phyloP scores from a whole-genome alignment of 2,797 vertebrate genomes.

The Orientallactaga sibirica region DNA sequence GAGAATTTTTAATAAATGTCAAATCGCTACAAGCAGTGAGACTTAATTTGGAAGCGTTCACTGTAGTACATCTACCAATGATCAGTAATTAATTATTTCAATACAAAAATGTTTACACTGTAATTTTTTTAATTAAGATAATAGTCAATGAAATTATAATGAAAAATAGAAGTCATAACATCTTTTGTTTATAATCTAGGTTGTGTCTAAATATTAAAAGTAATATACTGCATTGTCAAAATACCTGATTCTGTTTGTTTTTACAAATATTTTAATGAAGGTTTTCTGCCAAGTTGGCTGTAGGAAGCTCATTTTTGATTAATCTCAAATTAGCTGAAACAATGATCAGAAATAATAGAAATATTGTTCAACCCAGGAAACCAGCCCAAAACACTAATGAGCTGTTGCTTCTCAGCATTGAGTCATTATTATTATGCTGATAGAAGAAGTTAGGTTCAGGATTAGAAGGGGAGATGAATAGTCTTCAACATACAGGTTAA shows the following conservation, averaged over 20 bases:
- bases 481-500: slow-evolving; percentile 3
- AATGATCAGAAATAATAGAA: slow-evolving; percentile 35
- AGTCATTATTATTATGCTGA: slow-evolving; percentile 27
- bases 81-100: slow-evolving; percentile 48
- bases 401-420: background rate
- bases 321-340: slow-evolving; percentile 68
- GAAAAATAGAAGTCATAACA: background rate
- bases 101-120: background rate
- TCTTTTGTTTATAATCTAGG: slow-evolving; percentile 29
- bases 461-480: background rate
- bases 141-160: slow-evolving; percentile 35
- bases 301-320: slow-evolving; percentile 61
- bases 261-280: slow-evolving; percentile 51
- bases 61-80: background rate
- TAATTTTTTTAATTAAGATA: slow-evolving; percentile 54
- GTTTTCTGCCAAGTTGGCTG: slow-evolving; percentile 42
- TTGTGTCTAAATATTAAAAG: slow-evolving; percentile 56
- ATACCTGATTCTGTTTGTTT: slow-evolving; percentile 62
- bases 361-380: slow-evolving; percentile 5
- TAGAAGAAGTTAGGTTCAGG: slow-evolving; percentile 15
- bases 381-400: background rate
- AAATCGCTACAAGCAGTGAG: slow-evolving; percentile 21
- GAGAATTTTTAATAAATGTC: slow-evolving; percentile 10
- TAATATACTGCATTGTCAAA: slow-evolving; percentile 59
- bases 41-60: slow-evolving; percentile 33